A percentile compares a stretch with the other conserved stretches of the same genome.
phyloP scores from a whole-genome alignment of 2,797 vertebrate genomes.

The Cryptoprocta ferox region DNA sequence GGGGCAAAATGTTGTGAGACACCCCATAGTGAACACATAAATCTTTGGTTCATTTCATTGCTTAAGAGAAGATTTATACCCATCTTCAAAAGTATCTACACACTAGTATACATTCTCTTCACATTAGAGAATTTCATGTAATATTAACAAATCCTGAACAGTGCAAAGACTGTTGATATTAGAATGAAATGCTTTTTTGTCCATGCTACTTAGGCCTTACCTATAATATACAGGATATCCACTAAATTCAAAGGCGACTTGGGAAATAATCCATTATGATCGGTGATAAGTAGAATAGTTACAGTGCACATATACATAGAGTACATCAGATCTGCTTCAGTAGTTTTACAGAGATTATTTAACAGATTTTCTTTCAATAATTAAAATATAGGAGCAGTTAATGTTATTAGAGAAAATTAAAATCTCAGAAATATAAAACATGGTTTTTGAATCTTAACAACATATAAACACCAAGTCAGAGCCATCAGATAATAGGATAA shows the following conservation, averaged over 20 bases:
- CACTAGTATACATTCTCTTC: background rate
- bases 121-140: background rate
- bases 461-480: background rate
- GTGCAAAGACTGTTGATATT: constrained; percentile 10
- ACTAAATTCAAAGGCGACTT: background rate
- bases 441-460: constrained; percentile 24
- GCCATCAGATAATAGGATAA: background rate
- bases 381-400: constrained; percentile 21
- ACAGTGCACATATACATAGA: background rate
- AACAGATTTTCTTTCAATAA: constrained; percentile 32
- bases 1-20: constrained; percentile 35
- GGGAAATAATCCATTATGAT: background rate
- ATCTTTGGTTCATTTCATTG: constrained; percentile 29
- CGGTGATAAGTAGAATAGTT: background rate
- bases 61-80: constrained; percentile 48
- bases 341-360: constrained; percentile 39
- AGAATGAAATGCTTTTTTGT: constrained; percentile 14
- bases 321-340: background rate
- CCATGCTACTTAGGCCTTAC: background rate
- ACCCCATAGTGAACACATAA: constrained; percentile 10
- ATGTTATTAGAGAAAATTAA: constrained; percentile 7
- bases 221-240: constrained; percentile 14
- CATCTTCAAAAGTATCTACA: constrained; percentile 18
- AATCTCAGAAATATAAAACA: background rate
- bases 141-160: constrained; percentile 1